A percentile compares a stretch with the other conserved stretches of the same genome.
These are phyloP conservation scores for Herpailurus yagouaroundi DNA, from an alignment of 2,113 vertebrate genomes.

Conservation along the genomic window DNA sequence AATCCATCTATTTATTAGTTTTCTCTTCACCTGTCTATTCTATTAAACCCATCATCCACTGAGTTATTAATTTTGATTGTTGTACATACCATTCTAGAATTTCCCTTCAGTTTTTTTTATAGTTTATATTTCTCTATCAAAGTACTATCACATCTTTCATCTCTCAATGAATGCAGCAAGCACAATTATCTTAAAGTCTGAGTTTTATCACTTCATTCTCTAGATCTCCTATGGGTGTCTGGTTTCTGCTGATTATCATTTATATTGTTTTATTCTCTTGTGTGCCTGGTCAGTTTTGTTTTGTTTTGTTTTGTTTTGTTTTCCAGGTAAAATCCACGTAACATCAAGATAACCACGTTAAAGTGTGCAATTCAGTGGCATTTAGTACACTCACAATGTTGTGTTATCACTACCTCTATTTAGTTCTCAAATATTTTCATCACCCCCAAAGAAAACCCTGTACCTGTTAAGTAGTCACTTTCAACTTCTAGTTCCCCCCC, in stretches of 20 bases:
- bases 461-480: not conserved
- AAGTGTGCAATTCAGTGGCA: not conserved
- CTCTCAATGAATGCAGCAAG: constrained; percentile 11
- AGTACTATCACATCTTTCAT: constrained; percentile 5
- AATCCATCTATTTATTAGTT: not conserved
- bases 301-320: not conserved
- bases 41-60: not conserved
- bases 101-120: not conserved
- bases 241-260: not conserved
- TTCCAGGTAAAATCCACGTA: not conserved
- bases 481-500: not conserved
- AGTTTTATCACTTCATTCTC: not conserved
- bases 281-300: not conserved
- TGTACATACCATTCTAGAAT: not conserved
- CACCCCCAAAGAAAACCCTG: not conserved
- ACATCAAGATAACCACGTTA: not conserved
- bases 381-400: not conserved
- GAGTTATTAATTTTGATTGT: not conserved
- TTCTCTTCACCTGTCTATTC: not conserved
- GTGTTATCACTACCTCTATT: not conserved
- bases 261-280: not conserved
- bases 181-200: not conserved
- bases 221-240: not conserved
- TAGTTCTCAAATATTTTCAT: constrained; percentile 14
- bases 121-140: not conserved